phyloP scores from a whole-genome alignment of 2,888 invertebrate species.

The Xestia rhomboidea region DNA sequence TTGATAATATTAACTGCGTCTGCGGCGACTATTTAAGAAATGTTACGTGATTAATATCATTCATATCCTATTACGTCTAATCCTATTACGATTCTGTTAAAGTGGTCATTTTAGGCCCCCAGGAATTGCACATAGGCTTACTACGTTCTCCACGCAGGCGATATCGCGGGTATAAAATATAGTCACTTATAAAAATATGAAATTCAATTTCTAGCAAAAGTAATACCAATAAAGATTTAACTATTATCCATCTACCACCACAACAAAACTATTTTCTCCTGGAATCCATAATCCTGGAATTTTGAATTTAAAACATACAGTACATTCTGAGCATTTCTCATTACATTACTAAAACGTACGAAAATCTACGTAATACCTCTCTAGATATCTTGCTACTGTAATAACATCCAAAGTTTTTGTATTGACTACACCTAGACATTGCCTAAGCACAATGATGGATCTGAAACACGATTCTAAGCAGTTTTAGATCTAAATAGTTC shows the following conservation, averaged over 20 bases:
- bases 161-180: too few relatives aligned
- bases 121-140: too few relatives aligned
- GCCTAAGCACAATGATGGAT: conserved; percentile 29
- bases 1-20: too few relatives aligned
- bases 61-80: too few relatives aligned
- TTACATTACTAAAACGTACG: not conserved
- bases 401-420: conserved; percentile 34
- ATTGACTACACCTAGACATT: conserved; percentile 24
- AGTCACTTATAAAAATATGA: too few relatives aligned
- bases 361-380: not conserved
- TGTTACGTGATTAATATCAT: too few relatives aligned
- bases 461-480: conserved; percentile 6
- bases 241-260: not conserved
- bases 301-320: not conserved
- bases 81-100: too few relatives aligned
- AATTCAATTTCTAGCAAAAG: not conserved
- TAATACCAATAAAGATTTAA: not conserved
- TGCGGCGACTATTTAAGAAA: too few relatives aligned
- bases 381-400: conserved; percentile 2
- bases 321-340: not conserved
- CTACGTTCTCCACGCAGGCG: too few relatives aligned
- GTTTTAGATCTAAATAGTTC: not conserved
- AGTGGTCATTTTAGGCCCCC: too few relatives aligned
- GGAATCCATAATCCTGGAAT: not conserved
- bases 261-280: not conserved